These are phyloP conservation scores for Tipula unca DNA, from an alignment of 2,888 invertebrate genomes.

Conservation along the genomic window DNA sequence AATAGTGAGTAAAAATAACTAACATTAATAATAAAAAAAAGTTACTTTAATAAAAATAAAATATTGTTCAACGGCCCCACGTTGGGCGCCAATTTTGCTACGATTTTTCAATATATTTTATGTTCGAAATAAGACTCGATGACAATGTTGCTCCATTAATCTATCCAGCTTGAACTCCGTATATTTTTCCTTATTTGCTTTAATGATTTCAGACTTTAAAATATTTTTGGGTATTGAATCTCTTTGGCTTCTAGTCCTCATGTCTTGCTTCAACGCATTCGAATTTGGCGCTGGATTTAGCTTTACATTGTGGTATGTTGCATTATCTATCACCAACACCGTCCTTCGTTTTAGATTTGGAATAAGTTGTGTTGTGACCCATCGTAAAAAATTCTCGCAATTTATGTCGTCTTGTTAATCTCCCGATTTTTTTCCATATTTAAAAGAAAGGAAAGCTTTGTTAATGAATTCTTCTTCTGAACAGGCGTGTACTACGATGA, in stretches of 20 bases:
- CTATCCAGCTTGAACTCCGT: not conserved
- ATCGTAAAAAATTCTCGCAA: not conserved
- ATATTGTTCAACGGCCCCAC: too few species aligned
- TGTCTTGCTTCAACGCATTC: not conserved
- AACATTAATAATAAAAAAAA: too few species aligned
- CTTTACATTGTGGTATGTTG: not conserved
- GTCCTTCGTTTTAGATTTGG: too few species aligned
- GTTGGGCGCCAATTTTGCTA: too few species aligned
- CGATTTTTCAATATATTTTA: too few species aligned
- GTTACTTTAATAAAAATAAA: too few species aligned
- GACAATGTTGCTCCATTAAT: not conserved
- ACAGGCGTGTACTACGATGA: too few species aligned
- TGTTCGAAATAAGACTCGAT: not conserved
- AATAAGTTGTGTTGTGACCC: not conserved
- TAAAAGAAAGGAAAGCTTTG: not conserved
- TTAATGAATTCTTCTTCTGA: not conserved
- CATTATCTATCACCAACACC: not conserved
- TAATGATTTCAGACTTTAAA: not conserved
- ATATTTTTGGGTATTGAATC: not conserved
- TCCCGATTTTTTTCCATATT: not conserved
- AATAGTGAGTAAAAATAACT: too few species aligned
- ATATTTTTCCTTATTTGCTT: not conserved
- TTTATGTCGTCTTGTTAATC: not conserved
- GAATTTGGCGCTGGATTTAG: not conserved
- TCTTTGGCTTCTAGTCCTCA: not conserved